Percentiles rank a stretch among this genome's conserved stretches.
phyloP scores from a whole-genome alignment of 2,797 vertebrate genomes.

The Furcifer pardalis region DNA sequence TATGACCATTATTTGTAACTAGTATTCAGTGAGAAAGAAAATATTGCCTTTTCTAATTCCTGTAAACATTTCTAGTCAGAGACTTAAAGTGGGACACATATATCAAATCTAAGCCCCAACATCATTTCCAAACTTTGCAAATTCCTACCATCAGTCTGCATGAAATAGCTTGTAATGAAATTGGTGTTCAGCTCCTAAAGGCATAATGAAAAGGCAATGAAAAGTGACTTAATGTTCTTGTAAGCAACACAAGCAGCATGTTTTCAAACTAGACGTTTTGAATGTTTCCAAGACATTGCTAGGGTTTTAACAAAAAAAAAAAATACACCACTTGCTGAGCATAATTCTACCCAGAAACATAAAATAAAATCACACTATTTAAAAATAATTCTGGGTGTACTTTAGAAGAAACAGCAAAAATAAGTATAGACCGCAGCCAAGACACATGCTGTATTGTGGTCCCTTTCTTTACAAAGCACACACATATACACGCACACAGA shows the following conservation, averaged over 20 bases:
- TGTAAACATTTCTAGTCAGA: neutral
- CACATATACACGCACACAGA: slow-evolving; percentile 10
- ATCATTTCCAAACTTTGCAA: neutral
- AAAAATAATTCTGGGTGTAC: slow-evolving; percentile 33
- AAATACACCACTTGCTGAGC: slow-evolving; percentile 1
- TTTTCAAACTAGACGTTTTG: neutral
- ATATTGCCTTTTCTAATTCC: neutral
- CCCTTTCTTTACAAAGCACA: slow-evolving; percentile 52
- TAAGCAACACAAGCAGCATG: neutral
- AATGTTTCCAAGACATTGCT: slow-evolving; percentile 10
- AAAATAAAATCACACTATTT: slow-evolving; percentile 49
- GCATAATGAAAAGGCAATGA: neutral
- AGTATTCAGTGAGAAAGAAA: neutral
- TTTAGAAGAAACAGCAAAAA: slow-evolving; percentile 31
- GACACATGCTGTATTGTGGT: slow-evolving; percentile 4
- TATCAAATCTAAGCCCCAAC: neutral
- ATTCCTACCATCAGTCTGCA: neutral
- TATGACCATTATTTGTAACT: neutral
- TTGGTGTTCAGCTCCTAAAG: neutral
- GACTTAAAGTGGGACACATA: neutral
- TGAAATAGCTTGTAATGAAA: neutral
- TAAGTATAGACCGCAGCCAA: slow-evolving; percentile 39
- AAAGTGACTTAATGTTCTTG: neutral
- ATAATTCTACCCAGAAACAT: slow-evolving; percentile 53
- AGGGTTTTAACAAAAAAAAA: slow-evolving; percentile 49